phyloP scores from a whole-genome alignment of 2,888 invertebrate genomes.

The Rotaria macrura region DNA sequence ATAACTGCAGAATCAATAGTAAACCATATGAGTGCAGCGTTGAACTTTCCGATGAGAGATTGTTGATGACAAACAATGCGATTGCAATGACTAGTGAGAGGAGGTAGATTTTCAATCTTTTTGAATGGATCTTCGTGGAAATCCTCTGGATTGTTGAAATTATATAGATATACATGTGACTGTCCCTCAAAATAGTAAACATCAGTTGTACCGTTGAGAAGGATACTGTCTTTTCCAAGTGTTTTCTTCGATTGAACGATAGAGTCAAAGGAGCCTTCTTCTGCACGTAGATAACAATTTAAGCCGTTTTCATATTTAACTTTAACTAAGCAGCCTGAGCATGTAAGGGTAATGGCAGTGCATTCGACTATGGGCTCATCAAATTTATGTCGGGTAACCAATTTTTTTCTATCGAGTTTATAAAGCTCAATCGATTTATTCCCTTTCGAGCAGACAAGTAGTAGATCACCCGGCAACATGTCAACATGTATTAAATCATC shows the following conservation, averaged over 20 bases:
- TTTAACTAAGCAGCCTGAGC: no score
- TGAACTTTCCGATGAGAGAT: no score
- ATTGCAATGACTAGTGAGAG: no score
- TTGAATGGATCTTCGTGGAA: neutral
- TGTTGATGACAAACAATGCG: no score
- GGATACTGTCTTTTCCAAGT: neutral
- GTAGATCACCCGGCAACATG: no score
- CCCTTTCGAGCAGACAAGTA: neutral
- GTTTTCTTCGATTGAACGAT: neutral
- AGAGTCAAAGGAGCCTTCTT: neutral
- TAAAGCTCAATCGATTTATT: neutral
- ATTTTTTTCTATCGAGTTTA: neutral
- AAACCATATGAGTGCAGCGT: neutral
- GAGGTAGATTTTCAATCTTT: neutral
- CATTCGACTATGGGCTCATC: neutral
- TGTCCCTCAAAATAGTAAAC: neutral
- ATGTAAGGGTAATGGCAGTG: no score
- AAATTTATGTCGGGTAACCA: neutral
- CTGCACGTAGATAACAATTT: neutral
- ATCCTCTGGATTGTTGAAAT: neutral
- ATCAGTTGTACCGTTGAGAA: neutral
- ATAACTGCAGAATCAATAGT: neutral
- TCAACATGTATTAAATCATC: neutral
- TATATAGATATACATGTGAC: neutral
- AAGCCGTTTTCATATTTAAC: neutral